Base-by-base conservation (phyloP, 2,797 vertebrate genomes). In the Arremon aurantiirostris region DNA sequence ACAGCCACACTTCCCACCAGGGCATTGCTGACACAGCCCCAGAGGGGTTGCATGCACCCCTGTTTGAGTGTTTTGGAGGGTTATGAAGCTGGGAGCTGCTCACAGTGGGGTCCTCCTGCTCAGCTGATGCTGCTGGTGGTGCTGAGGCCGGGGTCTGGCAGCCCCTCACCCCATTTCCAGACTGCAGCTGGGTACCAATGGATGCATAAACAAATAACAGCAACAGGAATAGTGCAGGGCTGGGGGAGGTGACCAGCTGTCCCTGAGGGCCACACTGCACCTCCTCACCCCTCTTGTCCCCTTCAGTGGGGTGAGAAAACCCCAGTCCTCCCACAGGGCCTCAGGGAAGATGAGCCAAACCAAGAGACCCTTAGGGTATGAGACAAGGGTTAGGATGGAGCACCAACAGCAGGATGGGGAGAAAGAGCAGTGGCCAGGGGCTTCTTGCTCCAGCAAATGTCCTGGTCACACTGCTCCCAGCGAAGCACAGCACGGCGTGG, bases 401-500 rank as follows among this genome's bases (percentile, higher is more conserved):
- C 68, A 11, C 18, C 42, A 73, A 14, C 2, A 59, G 56, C 42
- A 52, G 28, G 18, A 56, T 22, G 32, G 26, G 28, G 34, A 46
- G 26, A 16, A 56, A 49, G 44, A 30, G 12, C 69, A 11, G 7
- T 23, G 60, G 17, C 35, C 37, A 70, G 18, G 37, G 28, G 21
- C 44, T 12, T 28, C 28, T n/a, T 50, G 52, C 68, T 88, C 14
- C 64, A 79, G 71, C n/a, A n/a, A 41, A 26, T 0, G 1, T 47
- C 55, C 61, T 1, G 1, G n/a, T 69, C 39, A 47, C 16, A 0
- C 14, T 21, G 39, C 69, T 57, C 28, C 8, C 8, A 2, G 8
- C 37, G 1, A 1, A 17, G 21, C 39, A 5, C 0, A 0, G 57
- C 0, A 0, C 57, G 39, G 35, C 0, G 0, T 1, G 9, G 77